Conservation (phyloP, 2,888 invertebrate species). For the Drosophila austrosaltans region DNA sequence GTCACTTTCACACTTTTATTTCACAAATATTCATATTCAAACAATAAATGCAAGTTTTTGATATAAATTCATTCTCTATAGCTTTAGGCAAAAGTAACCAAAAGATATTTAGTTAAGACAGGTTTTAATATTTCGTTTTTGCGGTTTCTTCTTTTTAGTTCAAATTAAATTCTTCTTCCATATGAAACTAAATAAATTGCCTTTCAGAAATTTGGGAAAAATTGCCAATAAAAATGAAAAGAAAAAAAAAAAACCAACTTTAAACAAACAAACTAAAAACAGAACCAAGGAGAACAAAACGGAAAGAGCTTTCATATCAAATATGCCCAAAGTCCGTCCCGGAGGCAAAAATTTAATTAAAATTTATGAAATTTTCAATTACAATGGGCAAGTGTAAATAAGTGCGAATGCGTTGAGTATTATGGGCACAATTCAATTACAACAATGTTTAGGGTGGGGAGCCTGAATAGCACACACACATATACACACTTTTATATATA, state of each 20-base stretch:
- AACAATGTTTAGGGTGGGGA: slow-evolving; percentile 40
- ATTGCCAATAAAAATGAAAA: neutral
- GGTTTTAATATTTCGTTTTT: neutral
- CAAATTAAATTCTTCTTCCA: neutral
- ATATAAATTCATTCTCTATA: neutral
- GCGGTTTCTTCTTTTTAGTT: neutral
- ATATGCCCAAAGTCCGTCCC: slow-evolving; percentile 28
- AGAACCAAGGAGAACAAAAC: slow-evolving; percentile 2
- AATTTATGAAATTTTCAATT: slow-evolving; percentile 59
- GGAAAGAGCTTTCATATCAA: slow-evolving; percentile 23
- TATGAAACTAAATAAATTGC: slow-evolving; percentile 6
- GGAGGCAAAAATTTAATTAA: slow-evolving; percentile 55
- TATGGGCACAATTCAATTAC: slow-evolving; percentile 64
- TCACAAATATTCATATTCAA: too few relatives aligned
- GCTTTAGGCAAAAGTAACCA: neutral
- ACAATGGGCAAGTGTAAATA: slow-evolving; percentile 49
- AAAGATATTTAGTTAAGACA: neutral
- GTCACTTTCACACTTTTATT: too few relatives aligned
- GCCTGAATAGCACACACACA: slow-evolving; percentile 26
- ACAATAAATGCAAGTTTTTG: too few relatives aligned
- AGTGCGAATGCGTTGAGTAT: slow-evolving; percentile 43
- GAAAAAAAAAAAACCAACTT: neutral
- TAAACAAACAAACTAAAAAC: slow-evolving; percentile 1
- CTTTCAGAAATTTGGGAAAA: neutral
- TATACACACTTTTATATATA: slow-evolving; percentile 25